Conservation (phyloP, 2,797 vertebrate species). For the Saxicola maurus region DNA sequence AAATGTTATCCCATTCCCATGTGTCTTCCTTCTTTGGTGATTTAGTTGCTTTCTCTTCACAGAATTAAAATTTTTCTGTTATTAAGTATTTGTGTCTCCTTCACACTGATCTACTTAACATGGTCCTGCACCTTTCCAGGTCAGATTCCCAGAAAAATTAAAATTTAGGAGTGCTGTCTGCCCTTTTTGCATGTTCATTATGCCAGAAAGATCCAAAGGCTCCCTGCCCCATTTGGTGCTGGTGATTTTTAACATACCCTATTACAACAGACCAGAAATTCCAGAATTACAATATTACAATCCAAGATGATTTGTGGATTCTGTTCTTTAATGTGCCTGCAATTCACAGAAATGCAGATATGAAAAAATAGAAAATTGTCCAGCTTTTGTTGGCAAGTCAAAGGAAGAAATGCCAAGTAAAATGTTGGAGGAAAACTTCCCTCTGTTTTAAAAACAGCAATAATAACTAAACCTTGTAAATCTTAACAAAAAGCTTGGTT, state of each 20-base stretch:
- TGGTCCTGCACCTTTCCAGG: background rate
- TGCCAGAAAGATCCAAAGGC: background rate
- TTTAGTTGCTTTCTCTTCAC: background rate
- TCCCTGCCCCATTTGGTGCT: background rate
- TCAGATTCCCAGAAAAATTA: background rate
- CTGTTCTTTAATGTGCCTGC: background rate
- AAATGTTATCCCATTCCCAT: accelerated
- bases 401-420: background rate
- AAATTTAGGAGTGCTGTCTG: background rate
- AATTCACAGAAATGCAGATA: background rate
- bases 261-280: background rate
- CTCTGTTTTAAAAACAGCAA: background rate
- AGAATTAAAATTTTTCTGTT: background rate
- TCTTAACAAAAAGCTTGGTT: background rate
- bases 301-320: background rate
- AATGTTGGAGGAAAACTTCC: background rate
- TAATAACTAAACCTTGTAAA: background rate
- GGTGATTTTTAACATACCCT: background rate
- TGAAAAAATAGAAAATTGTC: background rate
- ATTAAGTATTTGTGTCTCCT: background rate
- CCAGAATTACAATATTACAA: background rate
- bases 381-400: background rate
- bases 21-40: accelerated
- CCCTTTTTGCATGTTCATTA: accelerated
- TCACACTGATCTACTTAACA: background rate